Evolutionary conservation across 2,797 vertebrate genomes (phyloP), one percentile per base, ranked within the genome.

Genomic region (Sebastolobus alascanus): DNA sequence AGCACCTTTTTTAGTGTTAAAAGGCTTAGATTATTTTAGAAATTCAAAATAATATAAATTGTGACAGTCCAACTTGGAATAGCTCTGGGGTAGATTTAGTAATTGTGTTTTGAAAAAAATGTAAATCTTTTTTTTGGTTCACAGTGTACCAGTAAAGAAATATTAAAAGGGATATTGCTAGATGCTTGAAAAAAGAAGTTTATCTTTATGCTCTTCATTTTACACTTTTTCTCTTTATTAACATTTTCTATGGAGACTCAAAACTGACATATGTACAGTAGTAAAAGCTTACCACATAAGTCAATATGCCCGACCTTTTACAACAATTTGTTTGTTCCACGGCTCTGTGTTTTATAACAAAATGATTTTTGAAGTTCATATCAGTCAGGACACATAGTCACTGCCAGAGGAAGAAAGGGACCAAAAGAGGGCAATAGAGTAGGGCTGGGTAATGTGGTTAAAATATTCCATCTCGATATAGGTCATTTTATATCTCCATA

Each of bases 1-100:
- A 66, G 25, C 1, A 25, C 8, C 69, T 63, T 71, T 67, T 35
- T 73, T 35, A 22, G 2, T 77, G 40, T 84, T 82, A 74, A 68
- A 80, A 75, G 50, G 37, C 37, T 77, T 37, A 22, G 9, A 37
- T 80, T 73, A 74, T 54, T 68, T 84, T 77, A 65, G 14, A 76
- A 68, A 58, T 40, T 74, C 27, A 50, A 64, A 86, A 75, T 73
- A 86, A 74, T 59, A 10, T 25, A 6, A 83, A 61, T 40, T 75
- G 37, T 37, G 43, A 72, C 52, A 59, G 65, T 74, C 37, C 25
- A 70, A 2, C 37, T 76, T 64, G 1, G 9, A 79, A 65, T 64
- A 61, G 20, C 70, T 80, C 25, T 67, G 27, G 31, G 63, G 25
- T 40, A 72, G 37, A 70, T 83, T 64, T 43, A 79, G 8, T 73